Conservation (phyloP, 2,888 invertebrate genomes). For the Dromius quadrimaculatus region DNA sequence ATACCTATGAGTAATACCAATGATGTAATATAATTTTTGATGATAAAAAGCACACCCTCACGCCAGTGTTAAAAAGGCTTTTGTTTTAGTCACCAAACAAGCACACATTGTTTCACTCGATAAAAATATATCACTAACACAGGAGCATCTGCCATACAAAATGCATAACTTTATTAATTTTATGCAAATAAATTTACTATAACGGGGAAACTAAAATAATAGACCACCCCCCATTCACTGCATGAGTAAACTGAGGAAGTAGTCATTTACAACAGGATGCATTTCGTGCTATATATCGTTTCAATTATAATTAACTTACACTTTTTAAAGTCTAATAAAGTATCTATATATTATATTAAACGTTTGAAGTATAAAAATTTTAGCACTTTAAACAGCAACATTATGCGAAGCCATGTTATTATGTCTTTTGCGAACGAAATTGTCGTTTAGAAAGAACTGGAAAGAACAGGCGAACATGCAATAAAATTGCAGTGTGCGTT, state of each 20-base stretch:
- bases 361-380: conserved; percentile 28
- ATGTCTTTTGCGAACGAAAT: conserved; percentile 45
- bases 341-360: conserved; percentile 42
- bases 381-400: conserved; percentile 54
- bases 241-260: conserved; percentile 46
- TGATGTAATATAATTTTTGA: conserved; percentile 34
- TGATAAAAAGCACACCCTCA: conserved; percentile 46
- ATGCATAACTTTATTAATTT: conserved; percentile 12
- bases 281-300: conserved; percentile 41
- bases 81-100: conserved; percentile 45
- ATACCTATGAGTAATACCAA: conserved; percentile 43
- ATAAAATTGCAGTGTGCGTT: conserved; percentile 51
- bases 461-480: conserved; percentile 50
- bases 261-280: conserved; percentile 45
- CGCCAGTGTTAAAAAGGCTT: conserved; percentile 40
- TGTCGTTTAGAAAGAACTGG: conserved; percentile 50
- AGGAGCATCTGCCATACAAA: conserved; percentile 6
- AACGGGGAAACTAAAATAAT: conserved; percentile 39
- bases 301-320: conserved; percentile 49
- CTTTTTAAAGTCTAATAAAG: conserved; percentile 36
- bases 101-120: conserved; percentile 29
- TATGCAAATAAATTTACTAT: conserved; percentile 20
- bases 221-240: conserved; percentile 52
- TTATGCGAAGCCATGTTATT: conserved; percentile 64
- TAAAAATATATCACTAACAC: conserved; percentile 31